phyloP scores from a whole-genome alignment of 2,113 vertebrate genomes.

The Microcebus ravelobensis region DNA sequence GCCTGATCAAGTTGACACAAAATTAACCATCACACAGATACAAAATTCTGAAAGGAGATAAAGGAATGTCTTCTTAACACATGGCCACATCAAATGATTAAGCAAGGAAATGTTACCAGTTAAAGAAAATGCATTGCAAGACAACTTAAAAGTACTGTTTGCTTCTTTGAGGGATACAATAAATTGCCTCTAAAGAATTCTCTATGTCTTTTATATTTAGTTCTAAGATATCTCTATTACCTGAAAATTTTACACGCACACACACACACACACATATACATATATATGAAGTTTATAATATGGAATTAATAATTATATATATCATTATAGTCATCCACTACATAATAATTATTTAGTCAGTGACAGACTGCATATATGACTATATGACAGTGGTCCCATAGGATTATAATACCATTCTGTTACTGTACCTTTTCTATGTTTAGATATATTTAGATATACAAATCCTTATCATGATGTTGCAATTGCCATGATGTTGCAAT shows the following conservation, averaged over 20 bases:
- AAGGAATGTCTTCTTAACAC: neutral
- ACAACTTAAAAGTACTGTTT: slow-evolving; percentile 36
- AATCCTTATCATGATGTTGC: neutral
- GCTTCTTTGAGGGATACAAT: neutral
- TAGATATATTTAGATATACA: neutral
- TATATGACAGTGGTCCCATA: neutral
- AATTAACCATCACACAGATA: neutral
- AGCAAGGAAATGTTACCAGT: neutral
- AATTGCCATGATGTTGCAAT: neutral
- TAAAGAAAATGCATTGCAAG: slow-evolving; percentile 35
- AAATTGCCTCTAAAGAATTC: neutral
- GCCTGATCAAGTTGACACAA: neutral
- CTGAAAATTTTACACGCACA: neutral
- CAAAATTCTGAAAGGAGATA: slow-evolving; percentile 25
- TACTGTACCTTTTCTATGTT: neutral
- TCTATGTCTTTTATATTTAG: neutral
- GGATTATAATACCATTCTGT: neutral
- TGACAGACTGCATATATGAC: neutral
- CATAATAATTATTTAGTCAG: neutral
- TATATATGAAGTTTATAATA: too few species aligned
- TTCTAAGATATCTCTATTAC: neutral
- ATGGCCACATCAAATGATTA: neutral
- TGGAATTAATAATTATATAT: neutral
- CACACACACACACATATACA: neutral
- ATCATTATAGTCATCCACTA: neutral